A percentile compares a stretch with the other conserved stretches of the same genome.
Conservation (phyloP, 2,797 vertebrate genomes). For the Remorina albescens region DNA sequence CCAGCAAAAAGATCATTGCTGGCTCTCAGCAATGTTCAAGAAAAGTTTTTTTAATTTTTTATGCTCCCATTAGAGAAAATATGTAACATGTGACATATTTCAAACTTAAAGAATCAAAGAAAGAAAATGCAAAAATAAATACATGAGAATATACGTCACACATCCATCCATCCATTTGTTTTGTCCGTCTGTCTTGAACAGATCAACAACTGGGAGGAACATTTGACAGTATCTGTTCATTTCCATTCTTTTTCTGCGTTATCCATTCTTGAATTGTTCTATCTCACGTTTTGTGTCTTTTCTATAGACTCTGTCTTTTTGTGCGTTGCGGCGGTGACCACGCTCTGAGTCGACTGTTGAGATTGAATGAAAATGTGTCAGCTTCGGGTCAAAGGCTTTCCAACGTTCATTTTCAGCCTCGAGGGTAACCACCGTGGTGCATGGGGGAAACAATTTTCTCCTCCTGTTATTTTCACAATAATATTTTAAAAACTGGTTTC, state of each 20-base stretch:
- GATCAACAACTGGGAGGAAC: background rate
- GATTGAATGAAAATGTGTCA: constrained; percentile 61
- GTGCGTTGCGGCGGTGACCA: constrained; percentile 24
- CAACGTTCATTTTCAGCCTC: constrained; percentile 57
- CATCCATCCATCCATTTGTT: background rate
- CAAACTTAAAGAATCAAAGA: constrained; percentile 26
- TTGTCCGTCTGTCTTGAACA: background rate
- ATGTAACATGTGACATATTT: constrained; percentile 50
- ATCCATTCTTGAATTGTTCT: background rate
- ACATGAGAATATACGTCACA: constrained; percentile 3
- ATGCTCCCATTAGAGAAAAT: constrained; percentile 51
- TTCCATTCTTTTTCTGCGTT: background rate
- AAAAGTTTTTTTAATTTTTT: constrained; percentile 41
- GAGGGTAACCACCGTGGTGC: constrained; percentile 25
- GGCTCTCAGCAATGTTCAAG: constrained; percentile 57
- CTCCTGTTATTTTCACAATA: constrained; percentile 52
- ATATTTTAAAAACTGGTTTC: constrained; percentile 31
- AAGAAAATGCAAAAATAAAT: constrained; percentile 2
- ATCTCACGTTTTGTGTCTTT: background rate
- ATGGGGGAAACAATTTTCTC: constrained; percentile 39
- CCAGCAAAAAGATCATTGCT: constrained; percentile 61
- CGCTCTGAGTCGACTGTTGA: constrained; percentile 18
- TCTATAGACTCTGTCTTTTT: constrained; percentile 14
- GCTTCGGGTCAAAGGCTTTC: constrained; percentile 58
- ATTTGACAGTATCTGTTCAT: constrained; percentile 1